phyloP scores from a whole-genome alignment of 2,113 vertebrate species.

The Centropus unirufus region DNA sequence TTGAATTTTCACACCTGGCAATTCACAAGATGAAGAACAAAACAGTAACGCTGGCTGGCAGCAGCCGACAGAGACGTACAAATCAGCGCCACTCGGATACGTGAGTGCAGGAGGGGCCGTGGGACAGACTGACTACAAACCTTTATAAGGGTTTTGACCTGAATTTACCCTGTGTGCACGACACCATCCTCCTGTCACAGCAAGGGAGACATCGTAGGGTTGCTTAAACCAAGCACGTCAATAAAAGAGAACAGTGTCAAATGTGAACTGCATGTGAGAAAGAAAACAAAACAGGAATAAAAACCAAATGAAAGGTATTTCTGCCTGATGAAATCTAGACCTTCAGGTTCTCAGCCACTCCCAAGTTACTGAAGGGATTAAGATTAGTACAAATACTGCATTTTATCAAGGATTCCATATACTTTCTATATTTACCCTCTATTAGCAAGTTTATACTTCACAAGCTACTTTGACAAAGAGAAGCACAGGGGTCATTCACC shows the following conservation, averaged over 20 bases:
- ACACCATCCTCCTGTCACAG: not conserved
- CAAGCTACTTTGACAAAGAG: constrained; percentile 16
- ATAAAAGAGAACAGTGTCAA: not conserved
- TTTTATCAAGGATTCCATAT: not conserved
- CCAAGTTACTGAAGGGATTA: not conserved
- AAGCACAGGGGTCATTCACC: not conserved
- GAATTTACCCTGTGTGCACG: not conserved
- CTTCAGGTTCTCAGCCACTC: not conserved
- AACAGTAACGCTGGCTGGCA: not conserved
- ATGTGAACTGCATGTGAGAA: not conserved
- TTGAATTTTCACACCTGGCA: constrained; percentile 40
- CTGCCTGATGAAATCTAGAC: not conserved
- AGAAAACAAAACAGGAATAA: not conserved
- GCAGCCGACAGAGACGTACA: not conserved
- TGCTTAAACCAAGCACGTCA: not conserved
- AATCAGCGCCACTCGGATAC: not conserved
- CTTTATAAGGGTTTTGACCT: not conserved
- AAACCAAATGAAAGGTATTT: not conserved
- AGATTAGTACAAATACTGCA: not conserved
- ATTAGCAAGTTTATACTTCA: not conserved
- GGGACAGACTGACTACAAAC: not conserved
- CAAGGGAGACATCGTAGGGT: not conserved
- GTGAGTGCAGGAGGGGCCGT: not conserved
- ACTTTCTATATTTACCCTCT: not conserved
- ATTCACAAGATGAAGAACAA: not conserved